A percentile compares a stretch with the other conserved stretches of the same genome.
These are phyloP conservation scores for Dolichomitus sp. DNA, from an alignment of 2,888 invertebrate genomes.

Conservation along the genomic window DNA sequence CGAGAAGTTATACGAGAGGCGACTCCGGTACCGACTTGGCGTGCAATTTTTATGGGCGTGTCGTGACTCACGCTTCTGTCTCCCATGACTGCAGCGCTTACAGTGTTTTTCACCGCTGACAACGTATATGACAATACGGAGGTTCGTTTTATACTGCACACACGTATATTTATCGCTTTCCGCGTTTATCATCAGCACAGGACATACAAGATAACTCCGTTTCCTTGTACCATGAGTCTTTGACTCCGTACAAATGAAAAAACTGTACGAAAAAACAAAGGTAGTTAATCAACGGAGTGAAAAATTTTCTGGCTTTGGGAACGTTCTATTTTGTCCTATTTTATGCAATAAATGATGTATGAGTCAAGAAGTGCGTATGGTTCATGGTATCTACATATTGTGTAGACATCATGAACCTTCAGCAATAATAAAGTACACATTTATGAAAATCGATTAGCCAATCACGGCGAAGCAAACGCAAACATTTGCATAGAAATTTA, in stretches of 20 bases:
- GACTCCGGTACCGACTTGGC: conserved; percentile 13
- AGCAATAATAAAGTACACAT: too few species aligned
- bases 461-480: too few species aligned
- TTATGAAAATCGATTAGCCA: too few species aligned
- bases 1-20: conserved; percentile 22
- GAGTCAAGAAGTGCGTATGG: too few species aligned
- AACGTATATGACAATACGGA: conserved; percentile 5
- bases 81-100: not conserved
- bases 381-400: too few species aligned
- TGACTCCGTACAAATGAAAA: not conserved
- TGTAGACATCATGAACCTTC: too few species aligned
- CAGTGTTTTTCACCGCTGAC: conserved; percentile 12
- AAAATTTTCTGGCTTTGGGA: not conserved
- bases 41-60: conserved; percentile 31
- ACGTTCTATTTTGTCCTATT: not conserved
- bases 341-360: not conserved
- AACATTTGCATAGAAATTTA: too few species aligned
- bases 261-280: not conserved
- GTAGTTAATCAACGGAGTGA: not conserved
- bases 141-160: not conserved
- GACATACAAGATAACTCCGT: conserved; percentile 19
- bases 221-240: conserved; percentile 1
- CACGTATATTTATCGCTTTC: not conserved
- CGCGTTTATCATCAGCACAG: conserved; percentile 35
- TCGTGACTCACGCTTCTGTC: conserved; percentile 5